Base-by-base conservation (phyloP, 92 coral and sea anemone species). In the Micromussa lordhowensis region DNA sequence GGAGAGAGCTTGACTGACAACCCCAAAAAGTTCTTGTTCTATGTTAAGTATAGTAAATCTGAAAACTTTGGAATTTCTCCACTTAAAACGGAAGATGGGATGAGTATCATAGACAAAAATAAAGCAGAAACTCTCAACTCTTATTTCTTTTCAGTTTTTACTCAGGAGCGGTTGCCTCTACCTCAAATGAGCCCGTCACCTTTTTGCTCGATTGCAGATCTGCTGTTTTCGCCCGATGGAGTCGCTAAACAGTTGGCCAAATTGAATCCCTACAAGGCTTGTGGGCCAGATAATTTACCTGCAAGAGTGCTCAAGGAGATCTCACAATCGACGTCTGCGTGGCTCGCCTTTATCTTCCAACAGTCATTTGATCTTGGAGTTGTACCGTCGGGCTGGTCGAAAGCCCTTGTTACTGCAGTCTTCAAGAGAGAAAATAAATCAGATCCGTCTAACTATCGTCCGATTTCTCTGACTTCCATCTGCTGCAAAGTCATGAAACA, bases 161-260 rank as follows among this genome's bases (percentile, higher is more conserved):
- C 83, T 10, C 72, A 51, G 4, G 87, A 90, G 44, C 26, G 40
- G 21, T 14, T 38, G 1, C 90, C 93, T 53, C 29, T 55, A 53
- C 76, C 90, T 68, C 26, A 4, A 35, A 88, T 59, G 17, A 68
- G 44, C 68, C 82, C 2, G 14, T 78, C 68, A 18, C 68, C 68
- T 4, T 61, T 14, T 26, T 1, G 19, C 6, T 61, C 68, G 19
- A 61, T 61, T 61, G 21, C 68, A 14, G 68, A 61, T 16, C 58
- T 92, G 30, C 59, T 21, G 7, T 18, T 89, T 3, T 77, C 80
- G 24, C 29, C 89, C 3, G 75, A 88, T 5, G 86, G 92, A 9
- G 92, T 88, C 31, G 79, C 84, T 3, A 92, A 92, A 89, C 94
- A 91, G 53, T 82, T 90, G 38, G 36, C 77, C 18, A 78, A 91